Conservation (phyloP, 1,140 invertebrate genomes). For the Drosophila elegans region DNA sequence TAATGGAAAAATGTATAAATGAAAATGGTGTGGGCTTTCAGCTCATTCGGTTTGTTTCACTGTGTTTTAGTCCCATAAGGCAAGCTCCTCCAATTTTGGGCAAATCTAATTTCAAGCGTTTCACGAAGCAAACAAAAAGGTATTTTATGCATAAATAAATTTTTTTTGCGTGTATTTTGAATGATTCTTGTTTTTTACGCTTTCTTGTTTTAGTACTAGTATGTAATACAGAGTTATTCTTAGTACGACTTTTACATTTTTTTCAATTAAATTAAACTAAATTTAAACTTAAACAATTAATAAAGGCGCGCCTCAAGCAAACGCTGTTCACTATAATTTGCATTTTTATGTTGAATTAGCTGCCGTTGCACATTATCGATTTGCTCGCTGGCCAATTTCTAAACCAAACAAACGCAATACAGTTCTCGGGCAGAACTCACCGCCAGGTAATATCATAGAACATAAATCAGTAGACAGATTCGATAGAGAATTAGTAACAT, state of each 20-base stretch:
- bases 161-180: conserved; percentile 55
- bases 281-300: conserved; percentile 72
- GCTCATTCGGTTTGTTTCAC: conserved; percentile 1
- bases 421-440: conserved; percentile 25
- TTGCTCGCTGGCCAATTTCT: conserved; percentile 12
- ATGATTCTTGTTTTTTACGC: conserved; percentile 53
- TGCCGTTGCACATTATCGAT: conserved; percentile 33
- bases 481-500: conserved; percentile 68
- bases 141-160: conserved; percentile 72
- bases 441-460: conserved; percentile 67
- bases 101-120: conserved; percentile 41
- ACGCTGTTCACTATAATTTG: conserved; percentile 48
- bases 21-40: neutral
- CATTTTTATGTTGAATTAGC: conserved; percentile 13
- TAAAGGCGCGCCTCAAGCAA: conserved; percentile 63
- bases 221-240: conserved; percentile 74
- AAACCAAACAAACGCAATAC: conserved; percentile 21
- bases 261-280: conserved; percentile 74
- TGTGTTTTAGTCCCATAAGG: conserved; percentile 27
- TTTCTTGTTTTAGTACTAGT: conserved; percentile 69
- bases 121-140: conserved; percentile 33
- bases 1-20: neutral
- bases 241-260: conserved; percentile 63
- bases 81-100: conserved; percentile 14
- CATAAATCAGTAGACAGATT: conserved; percentile 60